phyloP scores from a whole-genome alignment of 2,797 vertebrate species.

The Pteronotus mesoamericanus region DNA sequence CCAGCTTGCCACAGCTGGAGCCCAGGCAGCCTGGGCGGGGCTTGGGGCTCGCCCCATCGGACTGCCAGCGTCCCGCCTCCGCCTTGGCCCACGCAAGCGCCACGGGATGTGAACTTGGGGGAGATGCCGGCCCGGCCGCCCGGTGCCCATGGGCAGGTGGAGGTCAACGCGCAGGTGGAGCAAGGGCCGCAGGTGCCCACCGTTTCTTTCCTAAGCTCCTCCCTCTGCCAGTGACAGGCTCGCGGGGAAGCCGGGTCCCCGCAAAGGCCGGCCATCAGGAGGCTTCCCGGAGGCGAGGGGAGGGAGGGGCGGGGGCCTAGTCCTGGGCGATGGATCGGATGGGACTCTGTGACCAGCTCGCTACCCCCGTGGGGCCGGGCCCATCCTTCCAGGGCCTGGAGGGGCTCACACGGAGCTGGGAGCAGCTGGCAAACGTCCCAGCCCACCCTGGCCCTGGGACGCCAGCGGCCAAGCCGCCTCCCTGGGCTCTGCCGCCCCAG shows the following conservation, averaged over 20 bases:
- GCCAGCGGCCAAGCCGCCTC: accelerated
- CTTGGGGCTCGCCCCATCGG: accelerated
- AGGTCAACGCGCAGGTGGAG: accelerated
- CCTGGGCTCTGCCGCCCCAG: background rate
- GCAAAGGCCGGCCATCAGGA: accelerated
- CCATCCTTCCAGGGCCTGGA: background rate
- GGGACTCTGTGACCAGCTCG: background rate
- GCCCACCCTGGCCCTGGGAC: accelerated
- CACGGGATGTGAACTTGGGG: accelerated
- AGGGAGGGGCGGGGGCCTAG: accelerated
- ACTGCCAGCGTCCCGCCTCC: background rate
- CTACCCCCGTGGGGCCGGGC: background rate
- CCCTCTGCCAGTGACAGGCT: background rate
- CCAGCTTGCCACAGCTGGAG: background rate
- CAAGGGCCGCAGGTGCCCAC: accelerated
- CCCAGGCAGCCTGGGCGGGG: accelerated
- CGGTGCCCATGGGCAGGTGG: accelerated
- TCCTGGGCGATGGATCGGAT: no score
- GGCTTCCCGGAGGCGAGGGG: background rate
- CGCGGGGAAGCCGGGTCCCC: background rate
- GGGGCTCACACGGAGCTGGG: background rate
- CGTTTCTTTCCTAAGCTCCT: accelerated
- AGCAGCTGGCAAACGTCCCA: background rate
- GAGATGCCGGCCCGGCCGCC: no score
- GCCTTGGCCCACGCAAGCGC: accelerated